These are phyloP conservation scores for Rhincodon typus DNA, from an alignment of 2,797 vertebrate species.

Conservation along the genomic window DNA sequence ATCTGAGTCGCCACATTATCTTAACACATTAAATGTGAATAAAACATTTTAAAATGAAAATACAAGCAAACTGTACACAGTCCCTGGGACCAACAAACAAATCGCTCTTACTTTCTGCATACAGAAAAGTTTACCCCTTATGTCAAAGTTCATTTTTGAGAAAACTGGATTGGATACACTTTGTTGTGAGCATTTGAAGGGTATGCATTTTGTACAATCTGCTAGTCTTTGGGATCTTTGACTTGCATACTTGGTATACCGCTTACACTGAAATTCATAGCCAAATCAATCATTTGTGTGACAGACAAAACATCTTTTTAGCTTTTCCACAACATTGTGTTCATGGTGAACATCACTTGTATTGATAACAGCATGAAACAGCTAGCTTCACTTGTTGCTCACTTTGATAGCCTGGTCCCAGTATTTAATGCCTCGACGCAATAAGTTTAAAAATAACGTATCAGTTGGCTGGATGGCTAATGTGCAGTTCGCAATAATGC, in stretches of 20 bases:
- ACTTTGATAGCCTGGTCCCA: not conserved
- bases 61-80: not conserved
- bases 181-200: too few species aligned
- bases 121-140: not conserved
- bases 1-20: not conserved
- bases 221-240: too few species aligned
- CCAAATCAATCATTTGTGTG: too few species aligned
- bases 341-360: too few species aligned
- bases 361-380: not conserved
- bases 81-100: not conserved
- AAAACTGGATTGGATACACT: not conserved
- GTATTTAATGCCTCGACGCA: not conserved
- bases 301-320: too few species aligned
- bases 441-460: not conserved
- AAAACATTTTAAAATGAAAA: not conserved
- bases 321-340: too few species aligned
- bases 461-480: not conserved
- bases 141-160: not conserved
- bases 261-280: too few species aligned
- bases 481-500: too few species aligned
- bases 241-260: too few species aligned
- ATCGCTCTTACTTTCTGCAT: not conserved
- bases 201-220: too few species aligned
- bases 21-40: not conserved
- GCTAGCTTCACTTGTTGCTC: not conserved